A percentile compares a stretch with the other conserved stretches of the same genome.
phyloP scores from a whole-genome alignment of 2,797 vertebrate genomes.

The Paguma larvata region DNA sequence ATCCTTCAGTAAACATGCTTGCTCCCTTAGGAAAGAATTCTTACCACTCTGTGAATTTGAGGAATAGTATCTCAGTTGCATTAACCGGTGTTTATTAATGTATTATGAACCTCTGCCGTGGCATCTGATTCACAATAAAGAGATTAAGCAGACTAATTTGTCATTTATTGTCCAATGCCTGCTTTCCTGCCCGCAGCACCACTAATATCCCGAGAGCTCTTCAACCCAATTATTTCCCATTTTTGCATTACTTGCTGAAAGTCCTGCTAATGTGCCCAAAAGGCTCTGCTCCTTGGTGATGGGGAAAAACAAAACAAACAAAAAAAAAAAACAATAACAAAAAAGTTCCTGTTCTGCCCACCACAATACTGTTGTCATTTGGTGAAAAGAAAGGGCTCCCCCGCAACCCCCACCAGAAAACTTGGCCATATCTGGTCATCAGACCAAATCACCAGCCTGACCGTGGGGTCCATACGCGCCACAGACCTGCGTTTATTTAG shows the following conservation, averaged over 20 bases:
- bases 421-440: conserved; percentile 18
- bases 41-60: background rate
- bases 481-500: background rate
- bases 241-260: conserved; percentile 78
- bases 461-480: background rate
- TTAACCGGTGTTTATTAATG: conserved; percentile 64
- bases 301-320: background rate
- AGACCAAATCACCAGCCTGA: conserved; percentile 59
- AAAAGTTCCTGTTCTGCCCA: no score
- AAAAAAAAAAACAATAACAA: background rate
- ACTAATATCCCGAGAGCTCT: conserved; percentile 81
- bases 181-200: conserved; percentile 80
- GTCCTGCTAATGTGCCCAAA: conserved; percentile 78
- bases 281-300: conserved; percentile 77
- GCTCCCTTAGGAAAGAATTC: background rate
- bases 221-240: conserved; percentile 84
- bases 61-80: background rate
- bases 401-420: fast-evolving
- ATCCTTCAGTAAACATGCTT: background rate
- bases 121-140: conserved; percentile 76
- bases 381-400: background rate
- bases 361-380: background rate
- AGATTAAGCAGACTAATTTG: conserved; percentile 77
- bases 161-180: conserved; percentile 83
- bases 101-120: conserved; percentile 53